These are phyloP conservation scores for Acromyrmex heyeri DNA, from an alignment of 1,140 invertebrate genomes.

Conservation along the genomic window DNA sequence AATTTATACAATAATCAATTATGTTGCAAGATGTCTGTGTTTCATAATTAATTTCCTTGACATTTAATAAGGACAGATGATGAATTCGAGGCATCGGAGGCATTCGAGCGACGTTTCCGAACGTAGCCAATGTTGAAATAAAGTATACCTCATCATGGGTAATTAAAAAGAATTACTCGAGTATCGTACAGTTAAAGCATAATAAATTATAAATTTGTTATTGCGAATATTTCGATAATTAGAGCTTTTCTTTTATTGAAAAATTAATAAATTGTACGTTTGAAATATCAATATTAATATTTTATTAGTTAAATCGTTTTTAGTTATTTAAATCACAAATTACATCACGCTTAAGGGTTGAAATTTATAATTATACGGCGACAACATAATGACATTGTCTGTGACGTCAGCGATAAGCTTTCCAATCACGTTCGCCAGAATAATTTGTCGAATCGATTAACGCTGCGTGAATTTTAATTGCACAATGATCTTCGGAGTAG, in stretches of 20 bases:
- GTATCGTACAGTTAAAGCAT: background rate
- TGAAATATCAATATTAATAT: slow-evolving; percentile 14
- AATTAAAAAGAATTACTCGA: background rate
- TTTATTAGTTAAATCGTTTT: background rate
- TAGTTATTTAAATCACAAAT: background rate
- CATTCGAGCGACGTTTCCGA: too few species aligned
- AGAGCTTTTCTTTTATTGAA: background rate
- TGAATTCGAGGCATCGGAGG: too few species aligned
- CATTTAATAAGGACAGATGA: too few species aligned
- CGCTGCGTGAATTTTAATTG: slow-evolving; percentile 53
- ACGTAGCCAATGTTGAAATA: background rate
- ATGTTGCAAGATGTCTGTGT: background rate
- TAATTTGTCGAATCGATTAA: slow-evolving; percentile 35
- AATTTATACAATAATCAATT: background rate
- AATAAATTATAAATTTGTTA: background rate
- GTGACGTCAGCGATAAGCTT: slow-evolving; percentile 18
- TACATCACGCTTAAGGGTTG: background rate
- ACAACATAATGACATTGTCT: slow-evolving; percentile 2
- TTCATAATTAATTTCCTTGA: too few species aligned
- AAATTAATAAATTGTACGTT: background rate
- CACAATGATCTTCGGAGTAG: background rate
- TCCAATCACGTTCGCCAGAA: slow-evolving; percentile 25
- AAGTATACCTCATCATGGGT: background rate
- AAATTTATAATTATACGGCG: background rate
- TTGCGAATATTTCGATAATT: background rate